phyloP scores from a whole-genome alignment of 2,888 invertebrate genomes.

The Elysia crispata region DNA sequence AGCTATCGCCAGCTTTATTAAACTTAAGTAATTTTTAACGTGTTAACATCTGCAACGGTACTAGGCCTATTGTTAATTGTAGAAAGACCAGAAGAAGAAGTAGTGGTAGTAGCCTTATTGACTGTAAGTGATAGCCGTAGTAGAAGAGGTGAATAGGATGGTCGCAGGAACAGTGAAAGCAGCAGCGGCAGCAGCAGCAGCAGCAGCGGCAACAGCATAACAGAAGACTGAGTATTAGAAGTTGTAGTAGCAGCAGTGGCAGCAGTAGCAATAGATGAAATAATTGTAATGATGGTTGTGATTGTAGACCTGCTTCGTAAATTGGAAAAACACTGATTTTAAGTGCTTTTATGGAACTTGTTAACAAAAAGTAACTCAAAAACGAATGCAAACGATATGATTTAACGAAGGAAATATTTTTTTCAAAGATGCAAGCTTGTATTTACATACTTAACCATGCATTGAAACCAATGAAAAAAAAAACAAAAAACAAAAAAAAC shows the following conservation, averaged over 20 bases:
- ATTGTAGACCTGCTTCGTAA: constrained; percentile 37
- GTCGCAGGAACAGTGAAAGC: constrained; percentile 14
- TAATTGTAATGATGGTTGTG: constrained; percentile 42
- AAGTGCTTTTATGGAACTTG: no score
- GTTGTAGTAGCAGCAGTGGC: constrained; percentile 35
- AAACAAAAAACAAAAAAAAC: no score
- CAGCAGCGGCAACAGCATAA: constrained; percentile 38
- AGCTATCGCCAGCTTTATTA: no score
- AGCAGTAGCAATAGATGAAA: constrained; percentile 42
- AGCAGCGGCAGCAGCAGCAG: constrained; percentile 28
- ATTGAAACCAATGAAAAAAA: no score
- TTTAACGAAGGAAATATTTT: no score
- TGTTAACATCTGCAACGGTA: not conserved
- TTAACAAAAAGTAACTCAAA: no score
- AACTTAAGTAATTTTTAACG: not conserved
- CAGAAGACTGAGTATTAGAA: no score
- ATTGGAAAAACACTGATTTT: no score
- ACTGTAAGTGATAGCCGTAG: constrained; percentile 32
- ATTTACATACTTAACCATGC: no score
- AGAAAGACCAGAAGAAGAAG: not conserved
- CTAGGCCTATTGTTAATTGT: not conserved
- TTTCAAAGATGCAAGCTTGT: no score
- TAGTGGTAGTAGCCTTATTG: constrained; percentile 30
- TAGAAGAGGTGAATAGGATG: constrained; percentile 35
- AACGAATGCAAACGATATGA: no score